These are phyloP conservation scores for Vandiemenella viatica DNA, from an alignment of 2,888 invertebrate species.

Conservation along the genomic window DNA sequence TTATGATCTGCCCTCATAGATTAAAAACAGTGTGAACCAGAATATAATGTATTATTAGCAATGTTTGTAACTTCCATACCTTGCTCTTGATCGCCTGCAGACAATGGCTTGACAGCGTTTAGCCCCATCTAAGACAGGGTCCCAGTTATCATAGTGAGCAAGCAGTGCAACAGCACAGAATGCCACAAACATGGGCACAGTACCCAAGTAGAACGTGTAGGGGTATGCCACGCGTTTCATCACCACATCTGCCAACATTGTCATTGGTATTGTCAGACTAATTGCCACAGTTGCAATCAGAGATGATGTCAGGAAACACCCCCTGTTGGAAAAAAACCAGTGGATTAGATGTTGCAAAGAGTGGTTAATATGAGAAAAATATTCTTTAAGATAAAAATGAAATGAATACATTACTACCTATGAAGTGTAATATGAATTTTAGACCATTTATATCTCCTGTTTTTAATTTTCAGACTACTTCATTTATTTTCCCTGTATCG, in stretches of 20 bases:
- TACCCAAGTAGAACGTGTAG: constrained; percentile 59
- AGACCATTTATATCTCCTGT: too few species aligned
- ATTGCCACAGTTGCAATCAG: constrained; percentile 75
- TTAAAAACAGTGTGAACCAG: too few species aligned
- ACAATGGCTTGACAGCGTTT: constrained; percentile 34
- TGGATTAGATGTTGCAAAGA: too few species aligned
- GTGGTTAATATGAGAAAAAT: too few species aligned
- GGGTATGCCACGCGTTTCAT: constrained; percentile 52
- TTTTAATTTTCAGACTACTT: too few species aligned
- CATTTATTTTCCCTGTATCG: too few species aligned
- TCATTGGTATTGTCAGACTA: constrained; percentile 75
- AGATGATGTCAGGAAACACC: constrained; percentile 83
- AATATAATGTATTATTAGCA: too few species aligned
- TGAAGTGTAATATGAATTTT: too few species aligned
- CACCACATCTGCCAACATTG: constrained; percentile 69
- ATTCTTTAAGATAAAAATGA: too few species aligned
- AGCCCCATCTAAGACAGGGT: constrained; percentile 49
- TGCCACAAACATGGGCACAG: constrained; percentile 59
- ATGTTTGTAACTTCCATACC: too few species aligned
- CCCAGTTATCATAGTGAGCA: constrained; percentile 67
- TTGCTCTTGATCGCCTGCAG: constrained; percentile 33
- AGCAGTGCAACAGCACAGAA: constrained; percentile 54
- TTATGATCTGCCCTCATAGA: too few species aligned
- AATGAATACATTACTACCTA: too few species aligned
- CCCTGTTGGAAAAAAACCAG: constrained; percentile 45